phyloP scores from a whole-genome alignment of 2,888 invertebrate genomes.

The Rhabditophanes sp. region DNA sequence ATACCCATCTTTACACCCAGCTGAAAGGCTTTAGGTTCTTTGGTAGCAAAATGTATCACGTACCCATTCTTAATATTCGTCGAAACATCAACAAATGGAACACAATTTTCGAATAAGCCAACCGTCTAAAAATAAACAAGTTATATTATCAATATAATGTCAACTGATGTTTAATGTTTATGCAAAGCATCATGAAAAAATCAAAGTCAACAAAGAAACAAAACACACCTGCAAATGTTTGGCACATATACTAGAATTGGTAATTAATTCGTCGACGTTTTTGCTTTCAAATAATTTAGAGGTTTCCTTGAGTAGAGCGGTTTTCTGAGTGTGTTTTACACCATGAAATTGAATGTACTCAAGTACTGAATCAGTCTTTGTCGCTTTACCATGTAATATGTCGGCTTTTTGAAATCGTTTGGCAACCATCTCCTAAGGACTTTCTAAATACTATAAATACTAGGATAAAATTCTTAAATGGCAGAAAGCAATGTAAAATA shows the following conservation, averaged over 20 bases:
- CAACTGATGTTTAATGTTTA: too few species aligned
- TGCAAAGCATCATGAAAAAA: too few species aligned
- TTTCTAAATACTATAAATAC: too few species aligned
- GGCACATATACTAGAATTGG: slow-evolving; percentile 29
- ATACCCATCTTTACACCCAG: slow-evolving; percentile 35
- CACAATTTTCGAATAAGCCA: slow-evolving; percentile 73
- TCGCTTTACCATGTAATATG: slow-evolving; percentile 1
- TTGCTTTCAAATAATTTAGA: slow-evolving; percentile 65
- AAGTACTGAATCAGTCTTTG: slow-evolving; percentile 5
- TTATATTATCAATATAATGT: background rate
- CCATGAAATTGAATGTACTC: slow-evolving; percentile 39
- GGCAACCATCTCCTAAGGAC: too few species aligned
- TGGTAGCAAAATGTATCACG: slow-evolving; percentile 69
- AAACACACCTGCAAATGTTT: slow-evolving; percentile 27
- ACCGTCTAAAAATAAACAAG: slow-evolving; percentile 23
- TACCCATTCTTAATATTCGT: slow-evolving; percentile 48
- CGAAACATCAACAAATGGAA: slow-evolving; percentile 71
- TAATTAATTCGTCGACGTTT: slow-evolving; percentile 62
- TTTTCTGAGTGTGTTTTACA: slow-evolving; percentile 25
- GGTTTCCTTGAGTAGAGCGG: slow-evolving; percentile 47
- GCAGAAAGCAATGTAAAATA: background rate
- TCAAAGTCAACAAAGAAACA: slow-evolving; percentile 1
- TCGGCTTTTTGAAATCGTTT: slow-evolving; percentile 4
- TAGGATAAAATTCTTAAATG: too few species aligned
- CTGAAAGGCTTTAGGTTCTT: slow-evolving; percentile 52